Percentiles rank a stretch among this genome's conserved stretches.
These are phyloP conservation scores for Misgurnus mizolepis DNA, from an alignment of 2,113 vertebrate genomes.

Conservation along the genomic window DNA sequence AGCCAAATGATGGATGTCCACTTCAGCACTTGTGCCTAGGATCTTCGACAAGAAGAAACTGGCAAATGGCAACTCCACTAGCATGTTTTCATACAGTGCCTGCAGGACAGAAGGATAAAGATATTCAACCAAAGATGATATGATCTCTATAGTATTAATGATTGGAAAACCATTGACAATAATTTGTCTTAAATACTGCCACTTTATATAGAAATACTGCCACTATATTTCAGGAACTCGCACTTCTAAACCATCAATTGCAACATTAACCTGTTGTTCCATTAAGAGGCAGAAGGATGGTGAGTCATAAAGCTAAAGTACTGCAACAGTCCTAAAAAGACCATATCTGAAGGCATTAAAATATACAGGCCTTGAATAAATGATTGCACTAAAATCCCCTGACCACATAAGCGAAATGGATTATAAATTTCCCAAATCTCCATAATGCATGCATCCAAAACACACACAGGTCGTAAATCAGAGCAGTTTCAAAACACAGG, in stretches of 20 bases:
- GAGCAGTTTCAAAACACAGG: conserved; percentile 98
- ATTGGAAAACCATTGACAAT: conserved; percentile 38
- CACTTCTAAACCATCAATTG: conserved; percentile 85
- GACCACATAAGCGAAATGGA: conserved; percentile 99
- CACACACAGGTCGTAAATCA: conserved; percentile 92
- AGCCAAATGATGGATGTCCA: conserved; percentile 97
- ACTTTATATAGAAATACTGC: conserved; percentile 64
- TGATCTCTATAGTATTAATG: neutral
- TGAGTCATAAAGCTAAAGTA: conserved; percentile 88
- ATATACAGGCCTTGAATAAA: conserved; percentile 93
- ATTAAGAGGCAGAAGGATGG: conserved; percentile 69
- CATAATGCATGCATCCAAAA: conserved; percentile 97
- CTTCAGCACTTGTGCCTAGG: conserved; percentile 93
- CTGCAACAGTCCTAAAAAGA: conserved; percentile 81
- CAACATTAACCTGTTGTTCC: conserved; percentile 80
- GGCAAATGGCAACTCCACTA: conserved; percentile 96
- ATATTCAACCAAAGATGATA: conserved; percentile 10
- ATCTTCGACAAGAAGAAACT: conserved; percentile 98
- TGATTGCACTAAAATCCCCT: conserved; percentile 92
- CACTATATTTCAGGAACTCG: conserved; percentile 70
- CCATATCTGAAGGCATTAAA: conserved; percentile 87
- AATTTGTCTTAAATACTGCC: conserved; percentile 56
- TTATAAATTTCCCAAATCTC: conserved; percentile 98
- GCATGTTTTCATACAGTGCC: conserved; percentile 98
- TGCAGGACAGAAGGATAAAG: conserved; percentile 59